Percentiles rank a stretch among this genome's conserved stretches.
phyloP scores from a whole-genome alignment of 2,888 invertebrate genomes.

The Stenodera caucasica region DNA sequence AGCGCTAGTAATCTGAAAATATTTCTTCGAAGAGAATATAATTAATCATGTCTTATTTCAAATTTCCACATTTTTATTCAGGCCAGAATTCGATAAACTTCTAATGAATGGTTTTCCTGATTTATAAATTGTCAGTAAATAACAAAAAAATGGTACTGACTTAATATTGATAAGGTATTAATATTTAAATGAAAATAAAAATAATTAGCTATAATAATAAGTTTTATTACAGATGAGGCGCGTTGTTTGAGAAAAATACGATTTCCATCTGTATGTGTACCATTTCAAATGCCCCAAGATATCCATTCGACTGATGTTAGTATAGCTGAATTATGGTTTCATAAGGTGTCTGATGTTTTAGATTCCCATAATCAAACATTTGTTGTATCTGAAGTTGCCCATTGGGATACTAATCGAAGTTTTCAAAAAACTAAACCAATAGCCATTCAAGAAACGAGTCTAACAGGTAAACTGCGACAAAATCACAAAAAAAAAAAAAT shows the following conservation, averaged over 20 bases:
- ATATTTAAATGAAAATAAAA: conserved; percentile 15
- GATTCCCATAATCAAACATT: conserved; percentile 74
- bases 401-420: conserved; percentile 70
- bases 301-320: conserved; percentile 74
- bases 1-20: too few species aligned
- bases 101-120: too few species aligned
- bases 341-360: conserved; percentile 68
- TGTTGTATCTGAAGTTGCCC: conserved; percentile 76
- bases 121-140: conserved; percentile 8
- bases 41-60: too few species aligned
- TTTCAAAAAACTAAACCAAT: conserved; percentile 78
- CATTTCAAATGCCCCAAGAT: conserved; percentile 76
- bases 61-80: too few species aligned
- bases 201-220: neutral
- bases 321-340: conserved; percentile 80
- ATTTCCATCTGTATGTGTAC: conserved; percentile 72
- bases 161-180: conserved; percentile 3
- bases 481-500: too few species aligned
- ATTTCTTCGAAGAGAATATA: too few species aligned
- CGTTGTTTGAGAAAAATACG: conserved; percentile 57
- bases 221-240: conserved; percentile 55
- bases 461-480: conserved; percentile 62
- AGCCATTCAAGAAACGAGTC: conserved; percentile 76
- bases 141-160: conserved; percentile 8
- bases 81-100: too few species aligned